These are phyloP conservation scores for Tetrao urogallus DNA, from an alignment of 2,113 vertebrate genomes.

Conservation along the genomic window DNA sequence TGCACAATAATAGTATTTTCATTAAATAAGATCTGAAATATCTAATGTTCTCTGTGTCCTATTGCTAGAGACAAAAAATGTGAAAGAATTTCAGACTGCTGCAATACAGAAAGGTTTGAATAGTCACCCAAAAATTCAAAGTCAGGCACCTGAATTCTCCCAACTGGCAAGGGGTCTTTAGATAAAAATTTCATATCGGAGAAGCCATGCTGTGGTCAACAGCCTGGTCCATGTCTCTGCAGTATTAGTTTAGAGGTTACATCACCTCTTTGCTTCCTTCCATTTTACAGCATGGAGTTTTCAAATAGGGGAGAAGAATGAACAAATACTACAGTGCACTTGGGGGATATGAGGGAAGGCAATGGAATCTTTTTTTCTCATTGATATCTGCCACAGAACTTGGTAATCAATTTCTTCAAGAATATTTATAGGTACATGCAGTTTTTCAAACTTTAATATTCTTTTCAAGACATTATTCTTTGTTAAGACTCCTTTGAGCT, in stretches of 20 bases:
- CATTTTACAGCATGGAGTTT: not conserved
- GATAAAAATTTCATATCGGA: not conserved
- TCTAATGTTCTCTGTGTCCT: not conserved
- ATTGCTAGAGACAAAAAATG: not conserved
- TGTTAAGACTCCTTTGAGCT: not conserved
- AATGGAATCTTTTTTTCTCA: not conserved
- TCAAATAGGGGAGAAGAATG: not conserved
- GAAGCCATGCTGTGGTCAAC: accelerated
- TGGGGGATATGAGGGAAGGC: not conserved
- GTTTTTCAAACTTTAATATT: not conserved
- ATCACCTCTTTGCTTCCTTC: not conserved
- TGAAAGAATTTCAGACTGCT: not conserved
- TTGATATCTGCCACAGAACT: not conserved
- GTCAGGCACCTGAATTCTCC: not conserved
- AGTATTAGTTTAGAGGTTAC: not conserved
- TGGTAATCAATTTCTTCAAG: not conserved
- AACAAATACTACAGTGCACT: not conserved
- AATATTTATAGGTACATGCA: not conserved
- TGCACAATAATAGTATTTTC: not conserved
- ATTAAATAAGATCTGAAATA: constrained; percentile 26
- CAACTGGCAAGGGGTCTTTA: accelerated
- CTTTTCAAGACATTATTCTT: not conserved
- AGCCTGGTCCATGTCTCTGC: not conserved
- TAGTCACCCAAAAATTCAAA: not conserved
- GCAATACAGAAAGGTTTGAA: not conserved